These are phyloP conservation scores for Macrosteles quadrilineatus DNA, from an alignment of 1,140 invertebrate genomes.

Conservation along the genomic window DNA sequence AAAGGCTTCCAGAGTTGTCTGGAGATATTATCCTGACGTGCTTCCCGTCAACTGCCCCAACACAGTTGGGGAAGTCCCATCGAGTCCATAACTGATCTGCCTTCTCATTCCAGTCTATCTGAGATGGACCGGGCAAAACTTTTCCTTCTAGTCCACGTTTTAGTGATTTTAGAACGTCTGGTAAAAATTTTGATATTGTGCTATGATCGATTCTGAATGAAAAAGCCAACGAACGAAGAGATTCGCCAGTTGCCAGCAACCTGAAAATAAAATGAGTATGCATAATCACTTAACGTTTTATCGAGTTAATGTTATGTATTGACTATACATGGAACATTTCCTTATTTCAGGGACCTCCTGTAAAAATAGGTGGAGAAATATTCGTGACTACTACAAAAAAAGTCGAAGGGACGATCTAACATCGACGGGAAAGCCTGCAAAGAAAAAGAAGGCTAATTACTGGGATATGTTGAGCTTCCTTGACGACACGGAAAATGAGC, in stretches of 20 bases:
- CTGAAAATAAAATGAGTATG: neutral
- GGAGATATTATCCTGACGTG: too few species aligned
- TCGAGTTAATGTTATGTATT: neutral
- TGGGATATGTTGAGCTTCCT: neutral
- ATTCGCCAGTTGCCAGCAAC: neutral
- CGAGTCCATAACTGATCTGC: too few species aligned
- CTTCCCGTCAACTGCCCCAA: too few species aligned
- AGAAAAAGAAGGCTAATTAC: slow-evolving; percentile 7
- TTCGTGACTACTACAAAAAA: neutral
- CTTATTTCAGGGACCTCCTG: too few species aligned
- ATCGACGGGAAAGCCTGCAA: neutral
- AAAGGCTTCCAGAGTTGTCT: too few species aligned
- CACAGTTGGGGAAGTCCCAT: too few species aligned
- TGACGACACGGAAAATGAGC: slow-evolving; percentile 8
- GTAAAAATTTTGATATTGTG: neutral
- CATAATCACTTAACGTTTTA: neutral
- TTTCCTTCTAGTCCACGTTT: neutral
- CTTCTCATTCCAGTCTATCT: neutral
- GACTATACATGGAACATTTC: neutral
- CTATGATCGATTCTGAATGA: slow-evolving; percentile 2
- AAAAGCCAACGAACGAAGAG: neutral
- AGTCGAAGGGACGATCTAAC: neutral
- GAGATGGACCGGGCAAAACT: neutral
- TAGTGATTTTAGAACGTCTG: neutral
- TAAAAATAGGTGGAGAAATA: neutral